phyloP scores from a whole-genome alignment of 1,140 invertebrate genomes.

The Vanessa atalanta region DNA sequence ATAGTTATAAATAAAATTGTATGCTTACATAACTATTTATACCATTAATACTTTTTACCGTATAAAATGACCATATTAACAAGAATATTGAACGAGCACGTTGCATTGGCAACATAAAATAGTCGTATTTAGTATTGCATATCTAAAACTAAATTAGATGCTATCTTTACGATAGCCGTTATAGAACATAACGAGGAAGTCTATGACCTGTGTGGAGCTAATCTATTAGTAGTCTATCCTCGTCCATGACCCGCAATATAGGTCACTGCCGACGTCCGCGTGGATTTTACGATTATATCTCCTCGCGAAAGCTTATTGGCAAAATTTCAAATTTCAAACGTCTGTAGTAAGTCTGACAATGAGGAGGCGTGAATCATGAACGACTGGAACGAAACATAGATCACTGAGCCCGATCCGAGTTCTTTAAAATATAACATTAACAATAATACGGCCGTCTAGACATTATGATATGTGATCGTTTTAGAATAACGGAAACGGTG shows the following conservation, averaged over 20 bases:
- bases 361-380: slow-evolving; percentile 59
- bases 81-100: too few species aligned
- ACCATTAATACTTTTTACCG: too few species aligned
- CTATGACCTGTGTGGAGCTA: slow-evolving; percentile 4
- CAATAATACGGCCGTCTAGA: slow-evolving; percentile 29
- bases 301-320: slow-evolving; percentile 72
- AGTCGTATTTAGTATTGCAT: slow-evolving; percentile 2
- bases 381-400: slow-evolving; percentile 44
- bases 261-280: slow-evolving; percentile 66
- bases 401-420: slow-evolving; percentile 42
- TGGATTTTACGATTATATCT: slow-evolving; percentile 74
- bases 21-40: too few species aligned
- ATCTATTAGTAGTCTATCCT: slow-evolving; percentile 54
- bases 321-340: slow-evolving; percentile 74
- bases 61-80: too few species aligned
- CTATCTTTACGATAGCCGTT: slow-evolving; percentile 1
- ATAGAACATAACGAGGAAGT: slow-evolving; percentile 15
- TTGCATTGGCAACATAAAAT: neutral
- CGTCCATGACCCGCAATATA: slow-evolving; percentile 70
- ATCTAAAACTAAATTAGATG: neutral
- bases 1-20: too few species aligned
- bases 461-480: slow-evolving; percentile 53
- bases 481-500: slow-evolving; percentile 32
- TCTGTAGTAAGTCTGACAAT: slow-evolving; percentile 76
- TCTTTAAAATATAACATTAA: slow-evolving; percentile 35